phyloP scores from a whole-genome alignment of 2,113 vertebrate species.

The Odocoileus virginianus region DNA sequence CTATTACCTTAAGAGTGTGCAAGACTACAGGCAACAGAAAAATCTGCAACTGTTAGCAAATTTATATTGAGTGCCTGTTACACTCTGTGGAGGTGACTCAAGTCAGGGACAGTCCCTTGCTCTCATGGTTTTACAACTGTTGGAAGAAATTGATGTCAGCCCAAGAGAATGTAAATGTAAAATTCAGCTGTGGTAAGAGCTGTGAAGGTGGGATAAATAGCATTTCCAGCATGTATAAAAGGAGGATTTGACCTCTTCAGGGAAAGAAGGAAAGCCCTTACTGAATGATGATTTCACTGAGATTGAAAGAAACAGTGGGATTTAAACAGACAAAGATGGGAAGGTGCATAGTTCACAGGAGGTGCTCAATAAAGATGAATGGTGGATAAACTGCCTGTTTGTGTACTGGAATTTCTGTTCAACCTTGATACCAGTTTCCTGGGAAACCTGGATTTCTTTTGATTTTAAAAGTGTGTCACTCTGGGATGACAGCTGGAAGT shows the following conservation, averaged over 20 bases:
- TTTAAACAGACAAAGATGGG: background rate
- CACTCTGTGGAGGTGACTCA: background rate
- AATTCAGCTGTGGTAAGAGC: background rate
- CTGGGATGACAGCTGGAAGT: conserved; percentile 23
- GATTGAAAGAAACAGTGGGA: background rate
- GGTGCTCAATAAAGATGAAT: background rate
- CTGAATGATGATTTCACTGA: background rate
- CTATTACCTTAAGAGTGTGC: background rate
- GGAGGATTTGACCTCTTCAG: background rate
- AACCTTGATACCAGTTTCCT: background rate
- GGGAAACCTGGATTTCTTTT: conserved; percentile 30
- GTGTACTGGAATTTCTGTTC: background rate
- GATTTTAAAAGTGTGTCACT: conserved; percentile 26
- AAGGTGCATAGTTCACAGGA: background rate
- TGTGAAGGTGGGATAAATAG: background rate
- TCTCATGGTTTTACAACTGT: background rate
- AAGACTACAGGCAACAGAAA: background rate
- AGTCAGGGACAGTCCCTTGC: background rate
- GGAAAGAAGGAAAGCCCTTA: background rate
- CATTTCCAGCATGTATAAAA: background rate
- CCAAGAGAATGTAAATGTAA: background rate
- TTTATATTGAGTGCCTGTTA: background rate
- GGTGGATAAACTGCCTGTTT: background rate
- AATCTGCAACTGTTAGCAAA: background rate
- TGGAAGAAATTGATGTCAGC: background rate